phyloP scores from a whole-genome alignment of 2,113 vertebrate species.

The Corythornis cristatus region DNA sequence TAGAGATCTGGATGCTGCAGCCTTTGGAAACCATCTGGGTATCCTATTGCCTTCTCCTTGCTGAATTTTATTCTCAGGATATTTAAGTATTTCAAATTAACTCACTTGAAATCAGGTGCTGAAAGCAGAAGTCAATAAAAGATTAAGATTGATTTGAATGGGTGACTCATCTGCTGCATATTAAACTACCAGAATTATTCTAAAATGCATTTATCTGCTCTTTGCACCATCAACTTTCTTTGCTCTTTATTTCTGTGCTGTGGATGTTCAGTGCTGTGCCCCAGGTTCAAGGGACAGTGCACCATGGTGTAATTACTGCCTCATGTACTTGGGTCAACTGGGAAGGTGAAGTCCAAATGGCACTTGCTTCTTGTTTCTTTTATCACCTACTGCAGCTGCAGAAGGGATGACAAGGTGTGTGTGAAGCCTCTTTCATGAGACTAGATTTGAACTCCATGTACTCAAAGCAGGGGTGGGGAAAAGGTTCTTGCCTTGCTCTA shows the following conservation, averaged over 20 bases:
- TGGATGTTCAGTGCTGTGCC: fast-evolving
- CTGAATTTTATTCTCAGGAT: background rate
- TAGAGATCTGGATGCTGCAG: background rate
- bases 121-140: background rate
- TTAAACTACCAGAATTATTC: background rate
- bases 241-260: background rate
- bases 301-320: background rate
- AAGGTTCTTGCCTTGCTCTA: background rate
- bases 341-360: background rate
- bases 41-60: background rate
- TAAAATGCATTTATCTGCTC: background rate
- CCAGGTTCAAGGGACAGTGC: background rate
- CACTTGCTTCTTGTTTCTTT: background rate
- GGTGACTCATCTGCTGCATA: background rate
- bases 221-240: background rate
- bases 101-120: background rate
- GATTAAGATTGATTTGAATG: background rate
- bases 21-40: background rate
- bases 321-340: background rate
- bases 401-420: background rate
- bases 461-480: background rate
- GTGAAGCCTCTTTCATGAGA: background rate
- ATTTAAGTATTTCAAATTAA: background rate
- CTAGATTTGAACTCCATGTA: background rate
- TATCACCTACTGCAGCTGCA: too few relatives aligned